Conservation (phyloP, 2,113 vertebrate species). For the Mesitornis unicolor region DNA sequence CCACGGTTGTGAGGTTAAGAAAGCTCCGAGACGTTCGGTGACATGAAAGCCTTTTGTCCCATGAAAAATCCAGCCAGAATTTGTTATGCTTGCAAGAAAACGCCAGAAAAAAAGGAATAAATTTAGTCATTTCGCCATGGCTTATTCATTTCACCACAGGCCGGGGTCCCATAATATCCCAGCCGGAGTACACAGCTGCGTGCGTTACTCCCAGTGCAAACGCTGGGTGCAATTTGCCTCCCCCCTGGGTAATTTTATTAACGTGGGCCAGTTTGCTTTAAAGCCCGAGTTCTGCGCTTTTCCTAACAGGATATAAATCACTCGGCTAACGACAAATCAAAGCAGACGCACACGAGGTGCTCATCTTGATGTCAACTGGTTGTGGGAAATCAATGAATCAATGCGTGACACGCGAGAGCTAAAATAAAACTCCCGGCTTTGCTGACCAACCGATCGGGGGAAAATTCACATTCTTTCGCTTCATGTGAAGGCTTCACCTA, state of each 20-base stretch:
- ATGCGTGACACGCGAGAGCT: neutral
- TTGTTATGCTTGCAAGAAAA: neutral
- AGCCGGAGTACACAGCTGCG: neutral
- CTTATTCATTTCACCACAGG: neutral
- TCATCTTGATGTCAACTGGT: conserved; percentile 74
- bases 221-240: neutral
- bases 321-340: conserved; percentile 16
- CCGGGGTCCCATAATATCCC: neutral
- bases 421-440: neutral
- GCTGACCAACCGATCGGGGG: neutral
- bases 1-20: conserved; percentile 35
- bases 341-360: conserved; percentile 23
- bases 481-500: neutral
- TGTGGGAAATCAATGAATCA: conserved; percentile 67
- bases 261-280: conserved; percentile 9
- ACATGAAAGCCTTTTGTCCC: neutral
- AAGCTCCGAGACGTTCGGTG: conserved; percentile 52
- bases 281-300: neutral
- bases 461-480: neutral
- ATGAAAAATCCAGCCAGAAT: neutral
- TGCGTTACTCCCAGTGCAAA: neutral
- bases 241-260: conserved; percentile 6
- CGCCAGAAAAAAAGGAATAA: neutral
- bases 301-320: conserved; percentile 66
- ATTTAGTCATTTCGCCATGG: neutral